Conservation (phyloP, 2,113 vertebrate species). For the Grammomys dolichurus region DNA sequence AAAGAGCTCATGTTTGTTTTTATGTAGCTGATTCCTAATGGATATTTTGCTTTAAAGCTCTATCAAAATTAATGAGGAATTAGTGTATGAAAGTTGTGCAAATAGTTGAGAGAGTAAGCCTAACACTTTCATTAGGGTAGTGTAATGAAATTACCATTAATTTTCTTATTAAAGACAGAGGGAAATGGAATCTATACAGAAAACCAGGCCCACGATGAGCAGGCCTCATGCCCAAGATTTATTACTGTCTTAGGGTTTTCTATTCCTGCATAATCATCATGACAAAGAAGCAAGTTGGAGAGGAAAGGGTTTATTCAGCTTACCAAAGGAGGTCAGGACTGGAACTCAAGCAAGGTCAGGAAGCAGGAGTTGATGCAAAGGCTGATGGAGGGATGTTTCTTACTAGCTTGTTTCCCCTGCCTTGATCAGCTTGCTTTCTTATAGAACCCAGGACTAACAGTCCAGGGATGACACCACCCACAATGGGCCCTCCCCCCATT, state of each 20-base stretch:
- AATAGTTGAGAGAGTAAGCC: not conserved
- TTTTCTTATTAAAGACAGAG: not conserved
- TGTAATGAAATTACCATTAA: conserved; percentile 40
- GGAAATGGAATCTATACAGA: not conserved
- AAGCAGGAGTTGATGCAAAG: too few relatives aligned
- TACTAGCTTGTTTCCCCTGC: too few relatives aligned
- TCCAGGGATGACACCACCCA: too few relatives aligned
- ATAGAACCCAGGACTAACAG: too few relatives aligned
- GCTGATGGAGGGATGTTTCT: too few relatives aligned
- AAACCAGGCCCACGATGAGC: not conserved
- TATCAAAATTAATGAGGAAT: not conserved
- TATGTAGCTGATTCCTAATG: not conserved
- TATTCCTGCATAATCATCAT: too few relatives aligned
- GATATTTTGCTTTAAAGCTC: not conserved
- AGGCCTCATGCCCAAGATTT: not conserved
- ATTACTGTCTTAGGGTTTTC: not conserved
- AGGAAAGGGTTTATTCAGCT: too few relatives aligned
- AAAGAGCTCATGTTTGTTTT: not conserved
- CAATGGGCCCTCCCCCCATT: too few relatives aligned
- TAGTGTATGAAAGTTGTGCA: not conserved
- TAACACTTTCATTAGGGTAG: not conserved
- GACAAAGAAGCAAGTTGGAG: too few relatives aligned
- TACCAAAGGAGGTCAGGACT: too few relatives aligned
- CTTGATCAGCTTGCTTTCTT: too few relatives aligned
- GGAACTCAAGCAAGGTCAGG: too few relatives aligned